phyloP scores from a whole-genome alignment of 2,113 vertebrate species.

The Orthonyx spaldingii region DNA sequence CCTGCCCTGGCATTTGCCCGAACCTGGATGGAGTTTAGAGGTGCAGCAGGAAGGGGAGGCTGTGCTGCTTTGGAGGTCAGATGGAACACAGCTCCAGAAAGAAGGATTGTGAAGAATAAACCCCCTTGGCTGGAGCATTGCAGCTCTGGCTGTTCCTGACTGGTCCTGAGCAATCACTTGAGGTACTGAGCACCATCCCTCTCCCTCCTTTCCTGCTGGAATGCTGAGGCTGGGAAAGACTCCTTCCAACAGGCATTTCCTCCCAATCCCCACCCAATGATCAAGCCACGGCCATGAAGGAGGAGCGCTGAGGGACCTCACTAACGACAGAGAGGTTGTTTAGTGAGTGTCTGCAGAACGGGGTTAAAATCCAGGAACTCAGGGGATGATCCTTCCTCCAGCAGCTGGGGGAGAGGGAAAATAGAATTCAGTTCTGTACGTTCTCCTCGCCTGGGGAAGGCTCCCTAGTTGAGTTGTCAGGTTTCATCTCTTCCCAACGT shows the following conservation, averaged over 20 bases:
- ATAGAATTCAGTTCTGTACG: not conserved
- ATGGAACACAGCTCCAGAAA: not conserved
- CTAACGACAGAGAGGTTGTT: not conserved
- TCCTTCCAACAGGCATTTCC: not conserved
- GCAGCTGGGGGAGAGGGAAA: not conserved
- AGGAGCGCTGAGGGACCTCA: not conserved
- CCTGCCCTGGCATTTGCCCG: not conserved
- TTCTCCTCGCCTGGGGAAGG: not conserved
- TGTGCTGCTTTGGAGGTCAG: accelerated
- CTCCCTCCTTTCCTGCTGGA: not conserved
- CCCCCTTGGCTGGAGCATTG: not conserved
- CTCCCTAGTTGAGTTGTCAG: not conserved
- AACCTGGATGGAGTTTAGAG: not conserved
- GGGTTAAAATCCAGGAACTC: not conserved
- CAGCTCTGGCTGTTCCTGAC: not conserved
- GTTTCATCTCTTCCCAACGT: slow-evolving; percentile 15
- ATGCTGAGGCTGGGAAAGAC: not conserved
- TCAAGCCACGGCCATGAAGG: not conserved
- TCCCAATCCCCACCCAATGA: not conserved
- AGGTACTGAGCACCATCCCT: not conserved
- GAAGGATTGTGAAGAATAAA: not conserved
- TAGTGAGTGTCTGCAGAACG: not conserved
- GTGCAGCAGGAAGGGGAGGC: not conserved
- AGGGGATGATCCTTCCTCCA: not conserved
- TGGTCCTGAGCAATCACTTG: not conserved